Conservation (phyloP, 2,888 invertebrate genomes). For the Erebia epiphron region DNA sequence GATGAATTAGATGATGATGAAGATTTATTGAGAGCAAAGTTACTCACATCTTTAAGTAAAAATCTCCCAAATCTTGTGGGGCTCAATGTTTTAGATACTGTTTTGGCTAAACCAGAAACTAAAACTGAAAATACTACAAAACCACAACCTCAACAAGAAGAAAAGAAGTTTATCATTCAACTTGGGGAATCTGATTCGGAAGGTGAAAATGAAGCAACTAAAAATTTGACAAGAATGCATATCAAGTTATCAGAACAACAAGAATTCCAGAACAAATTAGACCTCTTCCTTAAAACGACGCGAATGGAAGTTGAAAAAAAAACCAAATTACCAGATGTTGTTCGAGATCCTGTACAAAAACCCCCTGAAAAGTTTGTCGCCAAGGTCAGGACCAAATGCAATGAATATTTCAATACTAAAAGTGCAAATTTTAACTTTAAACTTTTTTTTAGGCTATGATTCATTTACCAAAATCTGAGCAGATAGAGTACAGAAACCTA, state of each 20-base stretch:
- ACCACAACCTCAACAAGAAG: slow-evolving; percentile 48
- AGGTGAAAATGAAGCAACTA: slow-evolving; percentile 77
- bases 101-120: slow-evolving; percentile 42
- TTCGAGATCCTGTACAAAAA: slow-evolving; percentile 55
- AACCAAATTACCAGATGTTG: slow-evolving; percentile 55
- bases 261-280: slow-evolving; percentile 75
- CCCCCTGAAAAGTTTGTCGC: slow-evolving; percentile 67
- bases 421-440: slow-evolving; percentile 2
- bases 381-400: slow-evolving; percentile 58
- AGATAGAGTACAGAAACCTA: slow-evolving; percentile 75
- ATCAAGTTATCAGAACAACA: slow-evolving; percentile 68
- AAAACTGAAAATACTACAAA: slow-evolving; percentile 21
- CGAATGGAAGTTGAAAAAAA: slow-evolving; percentile 70
- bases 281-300: slow-evolving; percentile 71
- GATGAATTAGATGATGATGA: slow-evolving; percentile 83
- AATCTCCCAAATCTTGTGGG: slow-evolving; percentile 75
- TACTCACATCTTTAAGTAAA: slow-evolving; percentile 83
- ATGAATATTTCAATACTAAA: neutral
- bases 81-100: slow-evolving; percentile 51
- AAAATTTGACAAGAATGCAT: slow-evolving; percentile 79
- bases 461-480: slow-evolving; percentile 76
- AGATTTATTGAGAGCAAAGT: slow-evolving; percentile 82
- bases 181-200: slow-evolving; percentile 76
- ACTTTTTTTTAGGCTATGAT: slow-evolving; percentile 56
- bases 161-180: slow-evolving; percentile 73